A percentile compares a stretch with the other conserved stretches of the same genome.
These are phyloP conservation scores for Scyliorhinus canicula DNA, from an alignment of 2,797 vertebrate genomes.

Conservation along the genomic window DNA sequence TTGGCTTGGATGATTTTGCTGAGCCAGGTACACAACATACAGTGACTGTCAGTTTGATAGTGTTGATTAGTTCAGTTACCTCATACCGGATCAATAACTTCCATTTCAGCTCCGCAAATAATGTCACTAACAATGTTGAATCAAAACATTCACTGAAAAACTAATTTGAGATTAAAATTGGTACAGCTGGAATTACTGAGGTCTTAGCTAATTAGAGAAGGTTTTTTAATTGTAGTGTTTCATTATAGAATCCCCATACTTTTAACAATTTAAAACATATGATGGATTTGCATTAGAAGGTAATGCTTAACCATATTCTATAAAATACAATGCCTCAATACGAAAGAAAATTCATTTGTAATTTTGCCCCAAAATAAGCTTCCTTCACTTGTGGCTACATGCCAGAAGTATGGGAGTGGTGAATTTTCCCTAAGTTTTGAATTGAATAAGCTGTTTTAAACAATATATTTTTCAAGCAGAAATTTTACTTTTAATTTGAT, in stretches of 20 bases:
- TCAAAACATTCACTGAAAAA: not conserved
- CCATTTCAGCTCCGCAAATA: not conserved
- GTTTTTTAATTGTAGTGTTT: not conserved
- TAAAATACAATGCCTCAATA: not conserved
- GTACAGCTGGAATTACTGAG: not conserved
- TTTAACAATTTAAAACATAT: constrained; percentile 3
- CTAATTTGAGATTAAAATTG: not conserved
- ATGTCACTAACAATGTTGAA: not conserved
- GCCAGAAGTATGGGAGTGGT: not conserved
- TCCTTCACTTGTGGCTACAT: not conserved
- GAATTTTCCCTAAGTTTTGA: not conserved
- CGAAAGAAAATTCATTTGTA: not conserved
- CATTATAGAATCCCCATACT: not conserved
- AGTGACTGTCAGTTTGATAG: not conserved
- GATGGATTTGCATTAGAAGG: not conserved
- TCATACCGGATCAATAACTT: not conserved
- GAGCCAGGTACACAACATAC: not conserved
- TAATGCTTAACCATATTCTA: not conserved
- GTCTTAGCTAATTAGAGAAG: not conserved
- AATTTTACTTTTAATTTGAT: not conserved
- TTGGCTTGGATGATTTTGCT: not conserved
- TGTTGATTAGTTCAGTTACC: not conserved
- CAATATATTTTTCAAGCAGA: not conserved
- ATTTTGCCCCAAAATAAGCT: not conserved
- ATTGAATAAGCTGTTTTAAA: not conserved